phyloP scores from a whole-genome alignment of 2,797 vertebrate genomes.

The Schizopygopsis pylzovi region DNA sequence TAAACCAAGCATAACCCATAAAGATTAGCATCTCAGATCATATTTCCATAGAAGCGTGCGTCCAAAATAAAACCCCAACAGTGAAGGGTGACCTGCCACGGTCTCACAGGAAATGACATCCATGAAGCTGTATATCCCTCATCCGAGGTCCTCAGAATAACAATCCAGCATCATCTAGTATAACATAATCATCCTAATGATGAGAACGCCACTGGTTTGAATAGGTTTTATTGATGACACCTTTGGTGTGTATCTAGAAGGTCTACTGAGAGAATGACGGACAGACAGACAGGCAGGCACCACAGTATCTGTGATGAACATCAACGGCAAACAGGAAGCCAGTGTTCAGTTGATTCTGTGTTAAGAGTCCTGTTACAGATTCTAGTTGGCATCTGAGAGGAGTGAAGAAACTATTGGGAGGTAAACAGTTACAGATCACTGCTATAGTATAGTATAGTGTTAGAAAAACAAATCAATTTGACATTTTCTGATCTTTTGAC shows the following conservation, averaged over 20 bases:
- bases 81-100: constrained; percentile 48
- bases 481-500: background rate
- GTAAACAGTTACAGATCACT: background rate
- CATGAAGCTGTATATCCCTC: constrained; percentile 43
- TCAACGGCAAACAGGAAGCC: constrained; percentile 20
- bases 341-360: background rate
- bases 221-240: constrained; percentile 70
- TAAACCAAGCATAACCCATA: constrained; percentile 29
- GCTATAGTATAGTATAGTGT: background rate
- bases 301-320: constrained; percentile 11
- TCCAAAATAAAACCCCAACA: background rate
- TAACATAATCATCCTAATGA: constrained; percentile 66
- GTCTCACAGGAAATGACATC: constrained; percentile 53
- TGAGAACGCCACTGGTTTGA: constrained; percentile 66
- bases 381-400: constrained; percentile 12
- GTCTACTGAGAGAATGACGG: constrained; percentile 64
- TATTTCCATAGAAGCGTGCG: constrained; percentile 11
- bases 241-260: constrained; percentile 75
- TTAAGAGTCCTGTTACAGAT: background rate
- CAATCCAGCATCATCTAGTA: constrained; percentile 57
- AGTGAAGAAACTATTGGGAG: background rate
- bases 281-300: constrained; percentile 56
- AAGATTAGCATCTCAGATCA: constrained; percentile 30
- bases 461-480: background rate
- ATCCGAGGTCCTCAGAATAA: constrained; percentile 57